Evolutionary conservation across 2,888 invertebrate species (phyloP).

Genomic region (Heliconius sara): DNA sequence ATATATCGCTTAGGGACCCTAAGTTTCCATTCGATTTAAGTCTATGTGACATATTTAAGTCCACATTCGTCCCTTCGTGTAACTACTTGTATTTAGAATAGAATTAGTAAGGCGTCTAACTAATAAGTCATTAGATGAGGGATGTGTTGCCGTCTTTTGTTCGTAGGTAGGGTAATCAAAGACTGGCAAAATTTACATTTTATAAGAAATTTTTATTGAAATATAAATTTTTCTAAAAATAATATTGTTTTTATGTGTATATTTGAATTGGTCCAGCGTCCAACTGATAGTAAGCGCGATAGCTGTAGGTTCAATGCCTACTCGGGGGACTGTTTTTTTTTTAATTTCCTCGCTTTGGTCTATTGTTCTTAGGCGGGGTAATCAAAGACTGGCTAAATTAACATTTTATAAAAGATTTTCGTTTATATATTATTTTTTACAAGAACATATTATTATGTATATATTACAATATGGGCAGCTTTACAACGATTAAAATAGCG

Average conservation of each 20-base stretch:
- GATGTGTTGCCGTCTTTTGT: background rate
- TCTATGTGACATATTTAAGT: slow-evolving; percentile 19
- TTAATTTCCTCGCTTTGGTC: no score
- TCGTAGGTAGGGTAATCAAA: background rate
- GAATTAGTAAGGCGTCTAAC: background rate
- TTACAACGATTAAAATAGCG: no score
- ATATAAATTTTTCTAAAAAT: no score
- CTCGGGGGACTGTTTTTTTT: no score
- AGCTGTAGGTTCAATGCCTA: no score
- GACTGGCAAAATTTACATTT: background rate
- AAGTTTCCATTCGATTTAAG: slow-evolving; percentile 25
- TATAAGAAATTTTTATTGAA: background rate
- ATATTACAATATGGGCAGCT: no score
- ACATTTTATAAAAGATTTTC: background rate
- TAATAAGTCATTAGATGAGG: slow-evolving; percentile 1
- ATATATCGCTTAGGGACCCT: slow-evolving; percentile 16
- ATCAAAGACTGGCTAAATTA: background rate
- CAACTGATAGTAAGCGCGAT: no score
- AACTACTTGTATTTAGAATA: background rate
- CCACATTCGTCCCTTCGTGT: slow-evolving; percentile 16
- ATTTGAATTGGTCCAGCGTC: no score
- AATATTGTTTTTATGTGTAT: no score
- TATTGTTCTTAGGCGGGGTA: background rate
- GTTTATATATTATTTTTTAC: background rate
- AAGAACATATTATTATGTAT: no score